Base-by-base conservation (phyloP, 2,888 invertebrate species). In the Caenorhabditis sp. region DNA sequence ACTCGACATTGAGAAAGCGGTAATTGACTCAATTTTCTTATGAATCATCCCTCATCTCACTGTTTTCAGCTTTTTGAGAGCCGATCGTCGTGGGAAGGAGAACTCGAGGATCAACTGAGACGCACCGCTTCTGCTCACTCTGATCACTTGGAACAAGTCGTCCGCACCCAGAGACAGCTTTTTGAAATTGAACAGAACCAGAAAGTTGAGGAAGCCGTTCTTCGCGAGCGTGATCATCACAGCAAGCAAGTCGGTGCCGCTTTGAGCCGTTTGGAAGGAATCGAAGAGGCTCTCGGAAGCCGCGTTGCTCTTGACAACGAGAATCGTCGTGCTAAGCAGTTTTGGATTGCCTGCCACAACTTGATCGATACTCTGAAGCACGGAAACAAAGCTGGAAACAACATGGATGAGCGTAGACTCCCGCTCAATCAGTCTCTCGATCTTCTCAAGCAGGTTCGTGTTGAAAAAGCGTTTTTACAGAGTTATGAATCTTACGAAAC, bases 291-390 rank as follows among this genome's bases (percentile, higher is more conserved):
- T 15, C 93, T 96, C 28, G 94, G 95, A 93, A 85, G 87, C 56
- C 87, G 91, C 11, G 88, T 88, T n/a, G 88, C 88, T 56, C 60
- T 86, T 84, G 93, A 93, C 86, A 92, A 92, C 69, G 91, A 92
- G 56, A 93, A 93, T 9, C 89, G 92, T 26, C 89, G 92, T 28
- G 95, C 97, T 0, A 97, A 97, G 92, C 94, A 96, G 32, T 94
- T 98, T 86, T 98, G 98, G 98, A 95, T 96, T 85, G 96, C 98
- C 0, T 97, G 96, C 89, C 96, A 97, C 90, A 95, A 96, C 2
- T 93, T 98, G 44, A 94, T 95, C 90, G 94, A 95, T 1, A 95
- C 95, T 24, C 94, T 97, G 6, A 81, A 81, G 37, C 82, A 89
- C 62, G 91, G 91, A 37, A 85, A 88, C 40, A 94, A 95, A 78